Evolutionary conservation across 2,113 vertebrate species (phyloP).

Genomic region (Chaetorhynchus papuensis): DNA sequence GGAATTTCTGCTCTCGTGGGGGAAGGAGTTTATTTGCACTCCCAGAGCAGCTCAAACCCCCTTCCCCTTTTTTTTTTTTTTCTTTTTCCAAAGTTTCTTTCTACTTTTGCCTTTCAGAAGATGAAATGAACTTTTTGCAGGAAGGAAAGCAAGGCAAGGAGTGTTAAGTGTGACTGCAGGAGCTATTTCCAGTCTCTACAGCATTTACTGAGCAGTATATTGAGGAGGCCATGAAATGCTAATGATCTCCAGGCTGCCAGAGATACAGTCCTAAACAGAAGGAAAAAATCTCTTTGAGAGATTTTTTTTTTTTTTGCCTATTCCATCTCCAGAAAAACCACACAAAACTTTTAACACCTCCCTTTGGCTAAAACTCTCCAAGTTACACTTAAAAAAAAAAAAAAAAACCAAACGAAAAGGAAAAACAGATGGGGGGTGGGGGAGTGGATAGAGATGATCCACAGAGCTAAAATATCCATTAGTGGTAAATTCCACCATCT

Average conservation of each 20-base stretch:
- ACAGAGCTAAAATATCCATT: neutral
- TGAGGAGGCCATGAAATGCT: constrained; percentile 16
- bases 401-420: neutral
- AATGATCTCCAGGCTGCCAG: constrained; percentile 13
- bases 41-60: neutral
- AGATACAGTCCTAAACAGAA: neutral
- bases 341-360: constrained; percentile 49
- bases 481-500: constrained; percentile 18
- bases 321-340: constrained; percentile 34
- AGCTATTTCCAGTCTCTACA: constrained; percentile 30
- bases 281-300: neutral
- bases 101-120: neutral
- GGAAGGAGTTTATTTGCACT: neutral
- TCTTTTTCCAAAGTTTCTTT: neutral
- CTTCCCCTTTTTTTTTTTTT: neutral
- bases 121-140: neutral
- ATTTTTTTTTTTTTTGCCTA: neutral
- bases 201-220: neutral
- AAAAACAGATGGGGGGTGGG: constrained; percentile 38
- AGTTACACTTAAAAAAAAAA: neutral
- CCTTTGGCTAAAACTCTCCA: constrained; percentile 17
- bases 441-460: neutral
- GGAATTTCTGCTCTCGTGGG: neutral
- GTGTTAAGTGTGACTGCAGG: neutral
- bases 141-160: neutral